Percentiles rank a stretch among this genome's conserved stretches.
phyloP scores from a whole-genome alignment of 2,797 vertebrate genomes.

The Lithobates pipiens region DNA sequence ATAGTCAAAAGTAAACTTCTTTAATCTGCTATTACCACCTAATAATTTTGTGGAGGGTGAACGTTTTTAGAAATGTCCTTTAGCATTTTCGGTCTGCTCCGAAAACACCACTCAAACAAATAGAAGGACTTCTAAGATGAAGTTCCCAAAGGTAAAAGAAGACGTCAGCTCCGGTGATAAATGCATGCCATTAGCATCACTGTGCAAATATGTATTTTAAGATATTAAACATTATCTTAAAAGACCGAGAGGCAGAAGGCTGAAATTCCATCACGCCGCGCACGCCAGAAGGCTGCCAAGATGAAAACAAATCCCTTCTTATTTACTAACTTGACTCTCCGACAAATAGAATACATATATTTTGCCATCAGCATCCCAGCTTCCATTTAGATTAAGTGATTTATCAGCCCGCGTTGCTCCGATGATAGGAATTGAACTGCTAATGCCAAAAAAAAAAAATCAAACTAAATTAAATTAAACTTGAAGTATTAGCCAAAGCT shows the following conservation, averaged over 20 bases:
- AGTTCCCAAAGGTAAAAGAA: background rate
- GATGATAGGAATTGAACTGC: slow-evolving; percentile 55
- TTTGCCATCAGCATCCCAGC: slow-evolving; percentile 26
- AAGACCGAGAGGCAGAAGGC: background rate
- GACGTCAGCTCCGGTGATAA: slow-evolving; percentile 6
- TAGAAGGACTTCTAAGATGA: too few species aligned
- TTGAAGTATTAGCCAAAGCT: slow-evolving; percentile 65
- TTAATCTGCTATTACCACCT: too few species aligned
- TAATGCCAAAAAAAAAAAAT: slow-evolving; percentile 66
- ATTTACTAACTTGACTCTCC: slow-evolving; percentile 52
- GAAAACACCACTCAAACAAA: too few species aligned
- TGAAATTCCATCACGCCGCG: background rate
- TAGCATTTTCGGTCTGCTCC: too few species aligned
- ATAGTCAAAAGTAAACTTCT: too few species aligned
- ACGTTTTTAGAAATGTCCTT: too few species aligned
- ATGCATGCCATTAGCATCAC: slow-evolving; percentile 8
- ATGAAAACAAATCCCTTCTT: slow-evolving; percentile 49
- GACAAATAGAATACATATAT: slow-evolving; percentile 55
- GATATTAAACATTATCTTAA: slow-evolving; percentile 6
- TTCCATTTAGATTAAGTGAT: slow-evolving; percentile 28
- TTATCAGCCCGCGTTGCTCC: slow-evolving; percentile 60
- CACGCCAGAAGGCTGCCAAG: slow-evolving; percentile 34
- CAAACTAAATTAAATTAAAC: slow-evolving; percentile 67
- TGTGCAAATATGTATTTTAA: slow-evolving; percentile 37
- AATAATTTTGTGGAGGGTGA: too few species aligned